Evolutionary conservation across 2,113 vertebrate species (phyloP).

Genomic region (Calypte anna): DNA sequence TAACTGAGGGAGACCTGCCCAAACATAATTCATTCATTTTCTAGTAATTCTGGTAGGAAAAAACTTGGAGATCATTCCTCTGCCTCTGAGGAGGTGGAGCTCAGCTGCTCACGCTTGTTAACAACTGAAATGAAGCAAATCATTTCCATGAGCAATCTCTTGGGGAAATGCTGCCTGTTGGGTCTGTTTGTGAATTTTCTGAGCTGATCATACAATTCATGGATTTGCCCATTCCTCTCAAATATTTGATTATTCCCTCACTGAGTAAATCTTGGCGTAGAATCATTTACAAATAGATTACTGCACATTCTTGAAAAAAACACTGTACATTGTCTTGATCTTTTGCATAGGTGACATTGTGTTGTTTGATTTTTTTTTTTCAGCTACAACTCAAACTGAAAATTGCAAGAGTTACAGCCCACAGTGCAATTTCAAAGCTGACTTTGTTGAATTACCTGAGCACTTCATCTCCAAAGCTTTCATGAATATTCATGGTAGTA

Average conservation of each 20-base stretch:
- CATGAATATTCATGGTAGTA: not conserved
- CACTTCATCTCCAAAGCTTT: not conserved
- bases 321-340: not conserved
- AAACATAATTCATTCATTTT: not conserved
- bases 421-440: not conserved
- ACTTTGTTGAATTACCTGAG: not conserved
- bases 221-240: not conserved
- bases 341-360: not conserved
- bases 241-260: not conserved
- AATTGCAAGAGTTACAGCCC: not conserved
- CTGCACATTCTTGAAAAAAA: not conserved
- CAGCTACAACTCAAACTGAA: not conserved
- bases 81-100: not conserved
- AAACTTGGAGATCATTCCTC: constrained; percentile 2
- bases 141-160: constrained; percentile 17
- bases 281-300: not conserved
- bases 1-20: not conserved
- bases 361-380: not conserved
- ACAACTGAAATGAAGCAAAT: constrained; percentile 44
- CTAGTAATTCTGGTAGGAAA: not conserved
- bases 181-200: not conserved
- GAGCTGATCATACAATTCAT: not conserved
- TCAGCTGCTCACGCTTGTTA: constrained; percentile 52
- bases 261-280: not conserved
- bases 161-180: not conserved